Conservation (phyloP, 2,797 vertebrate genomes). For the Enoplosus armatus region DNA sequence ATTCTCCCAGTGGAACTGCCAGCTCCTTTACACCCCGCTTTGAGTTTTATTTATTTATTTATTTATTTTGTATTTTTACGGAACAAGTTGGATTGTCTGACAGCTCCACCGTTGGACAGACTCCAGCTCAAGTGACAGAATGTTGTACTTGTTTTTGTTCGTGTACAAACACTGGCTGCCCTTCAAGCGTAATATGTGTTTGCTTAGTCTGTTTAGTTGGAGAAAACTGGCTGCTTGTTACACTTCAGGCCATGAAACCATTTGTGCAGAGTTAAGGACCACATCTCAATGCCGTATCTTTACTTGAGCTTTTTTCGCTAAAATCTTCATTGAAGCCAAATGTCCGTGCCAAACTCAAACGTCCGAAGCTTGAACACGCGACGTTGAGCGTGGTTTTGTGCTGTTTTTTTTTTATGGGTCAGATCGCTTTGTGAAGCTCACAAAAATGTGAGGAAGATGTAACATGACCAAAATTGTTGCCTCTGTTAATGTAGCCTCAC, state of each 20-base stretch:
- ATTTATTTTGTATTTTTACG: too few species aligned
- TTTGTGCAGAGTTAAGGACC: background rate
- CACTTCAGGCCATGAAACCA: conserved; percentile 16
- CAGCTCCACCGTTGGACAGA: conserved; percentile 26
- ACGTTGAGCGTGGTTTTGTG: background rate
- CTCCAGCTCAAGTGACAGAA: conserved; percentile 38
- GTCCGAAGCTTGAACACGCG: background rate
- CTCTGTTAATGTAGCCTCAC: background rate
- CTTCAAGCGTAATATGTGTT: conserved; percentile 43
- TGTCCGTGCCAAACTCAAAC: background rate
- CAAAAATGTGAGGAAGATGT: background rate
- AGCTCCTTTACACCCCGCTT: conserved; percentile 1
- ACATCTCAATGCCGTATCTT: too few species aligned
- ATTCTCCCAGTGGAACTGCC: background rate
- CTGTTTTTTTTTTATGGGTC: background rate
- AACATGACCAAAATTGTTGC: background rate
- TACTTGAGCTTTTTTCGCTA: too few species aligned
- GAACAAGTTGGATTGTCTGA: conserved; percentile 30
- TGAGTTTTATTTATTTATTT: too few species aligned
- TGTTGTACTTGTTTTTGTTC: conserved; percentile 44
- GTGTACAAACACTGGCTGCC: conserved; percentile 50
- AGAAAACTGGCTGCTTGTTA: conserved; percentile 28
- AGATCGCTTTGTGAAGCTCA: background rate
- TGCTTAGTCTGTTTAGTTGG: conserved; percentile 22
- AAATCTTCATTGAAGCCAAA: background rate